Base-by-base conservation (phyloP, 2,797 vertebrate genomes). In the Pseudomugil tenellus region DNA sequence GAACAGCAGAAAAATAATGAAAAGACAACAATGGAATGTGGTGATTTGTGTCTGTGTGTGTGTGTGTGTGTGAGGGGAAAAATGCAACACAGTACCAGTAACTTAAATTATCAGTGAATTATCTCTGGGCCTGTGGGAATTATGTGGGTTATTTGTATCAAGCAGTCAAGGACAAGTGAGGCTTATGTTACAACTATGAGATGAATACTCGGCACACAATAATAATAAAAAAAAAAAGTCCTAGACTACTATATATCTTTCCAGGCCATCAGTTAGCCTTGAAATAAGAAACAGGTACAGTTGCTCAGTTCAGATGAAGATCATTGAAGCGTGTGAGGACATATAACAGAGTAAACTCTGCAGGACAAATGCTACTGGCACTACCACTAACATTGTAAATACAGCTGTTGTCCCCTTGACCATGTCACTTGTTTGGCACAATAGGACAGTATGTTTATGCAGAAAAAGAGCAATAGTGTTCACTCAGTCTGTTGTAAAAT, bases 101-200 rank as follows among this genome's bases (percentile, higher is more conserved):
- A 86, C 89, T 91, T 92, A 91, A 90, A 87, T 91, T 88, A 90
- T 92, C 84, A 84, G 88, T 74, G 84, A 90, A 86, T 91, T 89
- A 92, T 92, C 92, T 91, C 82, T 70, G 86, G 89, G 87, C 91
- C 85, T 81, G 80, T 87, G 87, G 91, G 86, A 93, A 91, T 91
- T 91, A 91, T 91, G 88, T 84, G 79, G 86, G 88, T 88, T 91
- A 93, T 94, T 91, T 92, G 89, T 80, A 84, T 86, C 85, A 88
- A 92, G 86, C 73, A 76, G 87, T 90, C 88, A 92, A 91, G 91
- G 91, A 92, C 91, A 90, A 89, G 88, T 76, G 73, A 89, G 90
- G 86, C 87, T 92, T 86, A 87, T 88, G 87, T 84, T 92, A 84
- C 84, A 90, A 90, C 82, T 85, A 87, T 90, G 87, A 87, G 84